phyloP scores from a whole-genome alignment of 1,140 invertebrate species.

The Ips nitidus region DNA sequence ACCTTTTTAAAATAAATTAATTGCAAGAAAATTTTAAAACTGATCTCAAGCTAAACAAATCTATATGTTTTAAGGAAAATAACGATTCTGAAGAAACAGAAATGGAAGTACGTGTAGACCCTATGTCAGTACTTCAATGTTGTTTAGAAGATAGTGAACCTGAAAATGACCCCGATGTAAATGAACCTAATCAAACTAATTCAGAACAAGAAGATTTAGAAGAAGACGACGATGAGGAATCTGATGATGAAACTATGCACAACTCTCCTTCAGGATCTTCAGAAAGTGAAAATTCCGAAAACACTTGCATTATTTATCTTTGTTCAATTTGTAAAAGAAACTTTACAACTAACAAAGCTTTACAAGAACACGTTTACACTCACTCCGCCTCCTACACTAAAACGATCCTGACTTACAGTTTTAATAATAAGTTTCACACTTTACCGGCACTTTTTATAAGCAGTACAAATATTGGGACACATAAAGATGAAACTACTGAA shows the following conservation, averaged over 20 bases:
- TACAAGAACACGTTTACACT: slow-evolving; percentile 62
- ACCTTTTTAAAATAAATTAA: no score
- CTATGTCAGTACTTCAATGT: slow-evolving; percentile 61
- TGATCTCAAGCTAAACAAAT: slow-evolving; percentile 5
- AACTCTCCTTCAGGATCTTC: slow-evolving; percentile 27
- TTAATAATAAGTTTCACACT: slow-evolving; percentile 27
- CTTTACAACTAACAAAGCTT: slow-evolving; percentile 56
- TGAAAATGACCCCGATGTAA: slow-evolving; percentile 20
- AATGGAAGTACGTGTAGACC: slow-evolving; percentile 63
- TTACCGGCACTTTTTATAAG: slow-evolving; percentile 23
- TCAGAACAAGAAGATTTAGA: slow-evolving; percentile 1
- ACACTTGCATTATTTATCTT: slow-evolving; percentile 53
- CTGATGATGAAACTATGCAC: slow-evolving; percentile 6
- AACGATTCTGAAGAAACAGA: slow-evolving; percentile 52
- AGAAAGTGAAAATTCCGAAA: slow-evolving; percentile 41
- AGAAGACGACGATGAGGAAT: slow-evolving; percentile 21
- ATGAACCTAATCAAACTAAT: not conserved
- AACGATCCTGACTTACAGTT: slow-evolving; percentile 33
- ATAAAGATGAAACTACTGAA: slow-evolving; percentile 7
- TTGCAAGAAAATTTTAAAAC: no score
- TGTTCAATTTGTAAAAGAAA: slow-evolving; percentile 57
- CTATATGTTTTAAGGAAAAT: not conserved
- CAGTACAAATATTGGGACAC: slow-evolving; percentile 12
- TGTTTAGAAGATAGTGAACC: slow-evolving; percentile 44
- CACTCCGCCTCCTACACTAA: slow-evolving; percentile 51